A percentile compares a stretch with the other conserved stretches of the same genome.
These are phyloP conservation scores for Bombyx huttoni DNA, from an alignment of 2,888 invertebrate species.

Conservation along the genomic window DNA sequence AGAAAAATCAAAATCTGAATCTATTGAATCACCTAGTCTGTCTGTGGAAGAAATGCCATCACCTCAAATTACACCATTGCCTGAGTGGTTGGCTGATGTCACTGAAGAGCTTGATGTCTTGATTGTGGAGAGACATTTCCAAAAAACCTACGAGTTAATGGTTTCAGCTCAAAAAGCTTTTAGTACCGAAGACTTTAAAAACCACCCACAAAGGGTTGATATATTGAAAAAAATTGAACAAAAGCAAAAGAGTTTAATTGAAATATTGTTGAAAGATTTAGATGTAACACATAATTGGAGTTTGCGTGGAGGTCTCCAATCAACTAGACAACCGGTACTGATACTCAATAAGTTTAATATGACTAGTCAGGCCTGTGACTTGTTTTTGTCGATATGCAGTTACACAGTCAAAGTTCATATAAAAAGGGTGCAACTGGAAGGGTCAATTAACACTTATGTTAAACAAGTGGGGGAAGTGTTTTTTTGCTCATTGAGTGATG, in stretches of 20 bases:
- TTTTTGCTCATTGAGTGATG: slow-evolving; percentile 85
- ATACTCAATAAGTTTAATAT: slow-evolving; percentile 83
- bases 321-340: slow-evolving; percentile 86
- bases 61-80: slow-evolving; percentile 56
- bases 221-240: slow-evolving; percentile 75
- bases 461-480: slow-evolving; percentile 86
- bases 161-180: slow-evolving; percentile 66
- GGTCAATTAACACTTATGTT: slow-evolving; percentile 84
- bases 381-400: slow-evolving; percentile 86
- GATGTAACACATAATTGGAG: slow-evolving; percentile 92
- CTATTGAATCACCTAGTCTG: slow-evolving; percentile 58
- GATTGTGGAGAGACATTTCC: slow-evolving; percentile 96
- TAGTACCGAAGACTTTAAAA: slow-evolving; percentile 47
- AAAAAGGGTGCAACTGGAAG: slow-evolving; percentile 85
- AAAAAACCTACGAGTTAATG: slow-evolving; percentile 88
- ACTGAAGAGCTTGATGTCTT: slow-evolving; percentile 95
- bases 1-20: slow-evolving; percentile 50
- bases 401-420: slow-evolving; percentile 86
- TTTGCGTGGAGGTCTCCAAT: slow-evolving; percentile 89
- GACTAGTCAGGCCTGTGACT: slow-evolving; percentile 81
- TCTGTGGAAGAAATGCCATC: slow-evolving; percentile 59
- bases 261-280: slow-evolving; percentile 89
- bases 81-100: slow-evolving; percentile 92
- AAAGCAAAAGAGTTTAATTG: slow-evolving; percentile 83
- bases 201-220: slow-evolving; percentile 47